phyloP scores from a whole-genome alignment of 2,888 invertebrate species.

The Lasioglossum villosulum region DNA sequence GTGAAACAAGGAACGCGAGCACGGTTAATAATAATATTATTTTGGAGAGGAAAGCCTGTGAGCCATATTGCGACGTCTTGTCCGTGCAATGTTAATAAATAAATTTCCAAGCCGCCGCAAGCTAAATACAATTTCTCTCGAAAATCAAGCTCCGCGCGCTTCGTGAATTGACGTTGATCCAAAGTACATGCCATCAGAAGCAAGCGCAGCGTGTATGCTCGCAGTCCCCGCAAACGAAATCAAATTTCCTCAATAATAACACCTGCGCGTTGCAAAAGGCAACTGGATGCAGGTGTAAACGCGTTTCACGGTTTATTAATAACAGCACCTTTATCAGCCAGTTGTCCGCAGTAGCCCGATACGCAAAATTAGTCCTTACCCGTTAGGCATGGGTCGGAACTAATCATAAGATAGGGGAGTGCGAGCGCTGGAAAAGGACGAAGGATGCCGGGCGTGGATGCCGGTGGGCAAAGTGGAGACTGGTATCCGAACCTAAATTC shows the following conservation, averaged over 20 bases:
- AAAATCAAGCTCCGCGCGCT: background rate
- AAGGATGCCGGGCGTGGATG: constrained; percentile 32
- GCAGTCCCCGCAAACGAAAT: background rate
- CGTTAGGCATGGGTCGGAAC: constrained; percentile 31
- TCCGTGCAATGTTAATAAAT: background rate
- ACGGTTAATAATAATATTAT: too few species aligned
- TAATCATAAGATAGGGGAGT: constrained; percentile 51
- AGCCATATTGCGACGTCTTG: background rate
- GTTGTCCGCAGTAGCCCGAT: background rate
- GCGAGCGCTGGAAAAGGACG: constrained; percentile 45
- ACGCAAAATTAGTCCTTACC: constrained; percentile 43
- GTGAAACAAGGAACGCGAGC: background rate
- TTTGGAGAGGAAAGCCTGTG: background rate
- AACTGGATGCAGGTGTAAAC: background rate
- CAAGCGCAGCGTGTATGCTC: background rate
- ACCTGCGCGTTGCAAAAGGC: background rate
- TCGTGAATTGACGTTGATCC: background rate
- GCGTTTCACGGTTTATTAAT: constrained; percentile 29
- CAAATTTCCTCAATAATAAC: constrained; percentile 15
- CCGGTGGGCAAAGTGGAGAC: constrained; percentile 56
- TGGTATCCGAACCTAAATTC: constrained; percentile 78
- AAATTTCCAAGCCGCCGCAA: background rate
- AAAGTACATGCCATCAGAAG: background rate
- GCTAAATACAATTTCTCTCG: background rate
- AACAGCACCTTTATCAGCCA: background rate